phyloP scores from a whole-genome alignment of 2,797 vertebrate species.

The Tadarida brasiliensis region DNA sequence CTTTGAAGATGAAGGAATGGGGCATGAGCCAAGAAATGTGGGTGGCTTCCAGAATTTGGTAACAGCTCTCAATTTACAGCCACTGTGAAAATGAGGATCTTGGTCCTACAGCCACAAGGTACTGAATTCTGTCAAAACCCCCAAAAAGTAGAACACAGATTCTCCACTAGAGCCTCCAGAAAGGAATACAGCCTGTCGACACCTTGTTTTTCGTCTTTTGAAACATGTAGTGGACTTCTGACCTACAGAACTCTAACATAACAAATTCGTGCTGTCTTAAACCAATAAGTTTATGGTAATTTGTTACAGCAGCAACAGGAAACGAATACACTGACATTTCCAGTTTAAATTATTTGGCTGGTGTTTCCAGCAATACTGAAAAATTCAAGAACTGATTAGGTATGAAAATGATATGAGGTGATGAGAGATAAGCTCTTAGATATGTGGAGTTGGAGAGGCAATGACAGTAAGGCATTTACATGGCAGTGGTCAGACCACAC shows the following conservation, averaged over 20 bases:
- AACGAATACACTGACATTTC: slow-evolving; percentile 24
- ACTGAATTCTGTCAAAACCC: background rate
- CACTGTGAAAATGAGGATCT: slow-evolving; percentile 5
- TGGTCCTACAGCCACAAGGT: background rate
- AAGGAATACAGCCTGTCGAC: background rate
- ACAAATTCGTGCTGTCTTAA: slow-evolving; percentile 24
- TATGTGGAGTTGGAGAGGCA: slow-evolving; percentile 15
- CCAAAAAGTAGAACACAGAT: background rate
- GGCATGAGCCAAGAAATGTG: slow-evolving; percentile 17
- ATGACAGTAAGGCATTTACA: background rate
- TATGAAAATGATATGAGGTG: background rate
- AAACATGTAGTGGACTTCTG: background rate
- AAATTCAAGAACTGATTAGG: slow-evolving; percentile 31
- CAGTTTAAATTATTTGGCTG: slow-evolving; percentile 45
- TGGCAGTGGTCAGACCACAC: background rate
- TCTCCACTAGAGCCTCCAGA: slow-evolving; percentile 27
- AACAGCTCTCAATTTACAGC: background rate
- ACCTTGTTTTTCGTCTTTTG: background rate
- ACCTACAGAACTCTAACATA: slow-evolving; percentile 32
- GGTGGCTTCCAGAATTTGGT: slow-evolving; percentile 11
- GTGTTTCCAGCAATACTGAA: slow-evolving; percentile 9
- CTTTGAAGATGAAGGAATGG: slow-evolving; percentile 44
- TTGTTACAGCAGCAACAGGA: slow-evolving; percentile 37
- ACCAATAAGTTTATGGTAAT: background rate
- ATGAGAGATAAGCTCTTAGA: slow-evolving; percentile 13